Percentiles rank a stretch among this genome's conserved stretches.
These are phyloP conservation scores for Gryllus bimaculatus DNA, from an alignment of 1,140 invertebrate species.

Conservation along the genomic window DNA sequence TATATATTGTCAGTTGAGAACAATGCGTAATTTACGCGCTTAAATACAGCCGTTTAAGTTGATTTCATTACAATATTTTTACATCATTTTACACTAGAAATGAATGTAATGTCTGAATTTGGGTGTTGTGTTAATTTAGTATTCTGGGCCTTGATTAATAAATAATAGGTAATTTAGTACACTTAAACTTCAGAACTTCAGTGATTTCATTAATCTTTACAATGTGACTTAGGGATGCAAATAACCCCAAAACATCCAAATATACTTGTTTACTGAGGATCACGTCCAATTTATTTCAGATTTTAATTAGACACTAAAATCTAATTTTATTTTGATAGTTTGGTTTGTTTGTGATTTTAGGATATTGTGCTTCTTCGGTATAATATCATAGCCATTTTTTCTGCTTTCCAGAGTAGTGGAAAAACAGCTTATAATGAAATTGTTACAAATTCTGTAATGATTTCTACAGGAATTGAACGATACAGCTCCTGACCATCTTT, in stretches of 20 bases:
- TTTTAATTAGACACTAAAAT: too few relatives aligned
- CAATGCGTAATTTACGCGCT: neutral
- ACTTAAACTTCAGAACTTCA: too few relatives aligned
- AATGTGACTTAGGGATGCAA: too few relatives aligned
- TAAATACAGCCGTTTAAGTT: neutral
- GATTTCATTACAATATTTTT: neutral
- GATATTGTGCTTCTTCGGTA: constrained; percentile 35
- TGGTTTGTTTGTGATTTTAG: constrained; percentile 29
- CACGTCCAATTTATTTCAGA: too few relatives aligned
- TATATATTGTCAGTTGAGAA: neutral
- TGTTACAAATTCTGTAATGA: constrained; percentile 30
- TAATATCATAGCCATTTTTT: constrained; percentile 32
- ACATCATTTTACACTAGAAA: neutral
- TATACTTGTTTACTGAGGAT: too few relatives aligned
- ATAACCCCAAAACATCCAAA: too few relatives aligned
- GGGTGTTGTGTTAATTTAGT: neutral
- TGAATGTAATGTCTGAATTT: neutral
- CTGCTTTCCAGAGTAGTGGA: constrained; percentile 30
- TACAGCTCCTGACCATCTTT: constrained; percentile 22
- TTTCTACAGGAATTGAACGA: constrained; percentile 37
- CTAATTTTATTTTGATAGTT: neutral
- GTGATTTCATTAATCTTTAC: too few relatives aligned
- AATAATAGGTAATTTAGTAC: too few relatives aligned
- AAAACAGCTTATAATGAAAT: constrained; percentile 30
- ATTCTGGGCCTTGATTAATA: too few relatives aligned